phyloP scores from a whole-genome alignment of 37 sponge, comb jelly and placozoan genomes.

The Hexactinellida sp. region DNA sequence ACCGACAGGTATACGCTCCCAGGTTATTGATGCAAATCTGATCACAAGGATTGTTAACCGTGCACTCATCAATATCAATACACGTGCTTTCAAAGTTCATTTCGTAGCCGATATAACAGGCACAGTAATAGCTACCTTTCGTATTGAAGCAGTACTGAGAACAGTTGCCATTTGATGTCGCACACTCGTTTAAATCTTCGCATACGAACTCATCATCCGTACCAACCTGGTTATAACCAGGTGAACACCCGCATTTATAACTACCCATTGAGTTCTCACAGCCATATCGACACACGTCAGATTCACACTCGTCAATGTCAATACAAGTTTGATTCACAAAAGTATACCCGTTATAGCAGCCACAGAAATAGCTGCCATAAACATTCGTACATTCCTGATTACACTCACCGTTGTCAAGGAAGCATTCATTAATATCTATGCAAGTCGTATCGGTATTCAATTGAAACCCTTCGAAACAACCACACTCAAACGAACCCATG shows the following conservation, averaged over 20 bases:
- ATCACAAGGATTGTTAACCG: neutral
- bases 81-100: neutral
- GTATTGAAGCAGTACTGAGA: neutral
- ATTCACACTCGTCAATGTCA: neutral
- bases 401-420: neutral
- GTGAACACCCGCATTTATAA: neutral
- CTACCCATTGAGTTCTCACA: neutral
- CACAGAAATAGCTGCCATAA: neutral
- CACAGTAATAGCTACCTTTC: neutral
- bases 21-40: neutral
- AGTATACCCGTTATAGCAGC: neutral
- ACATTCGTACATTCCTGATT: neutral
- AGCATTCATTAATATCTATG: neutral
- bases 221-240: neutral
- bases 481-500: neutral
- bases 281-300: neutral
- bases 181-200: neutral
- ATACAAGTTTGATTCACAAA: neutral
- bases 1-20: neutral
- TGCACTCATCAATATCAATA: constrained; percentile 6
- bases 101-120: neutral
- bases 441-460: neutral
- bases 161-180: neutral
- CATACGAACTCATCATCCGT: neutral
- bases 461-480: neutral